A percentile compares a stretch with the other conserved stretches of the same genome.
Evolutionary conservation across 2,797 vertebrate genomes (phyloP).

Genomic region (Triplophysa yarkandensis): DNA sequence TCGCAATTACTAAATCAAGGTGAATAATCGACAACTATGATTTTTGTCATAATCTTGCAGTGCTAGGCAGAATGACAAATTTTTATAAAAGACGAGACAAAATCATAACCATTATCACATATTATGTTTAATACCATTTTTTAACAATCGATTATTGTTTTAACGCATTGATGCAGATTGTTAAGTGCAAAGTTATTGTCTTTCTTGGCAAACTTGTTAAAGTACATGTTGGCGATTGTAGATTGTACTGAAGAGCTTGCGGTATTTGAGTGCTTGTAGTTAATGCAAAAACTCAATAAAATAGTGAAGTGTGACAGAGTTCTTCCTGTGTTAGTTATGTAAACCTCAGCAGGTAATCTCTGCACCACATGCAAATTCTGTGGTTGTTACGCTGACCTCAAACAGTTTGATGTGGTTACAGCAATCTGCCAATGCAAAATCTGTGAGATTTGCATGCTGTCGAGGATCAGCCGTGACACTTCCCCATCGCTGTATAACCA

Average conservation of each 20-base stretch:
- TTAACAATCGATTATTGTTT: too few species aligned
- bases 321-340: conserved; percentile 8
- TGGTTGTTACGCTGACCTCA: conserved; percentile 34
- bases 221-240: background rate
- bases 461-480: conserved; percentile 23
- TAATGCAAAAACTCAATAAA: background rate
- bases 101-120: too few species aligned
- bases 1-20: too few species aligned
- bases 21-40: too few species aligned
- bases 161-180: too few species aligned
- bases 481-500: background rate
- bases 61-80: too few species aligned
- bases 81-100: too few species aligned
- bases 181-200: too few species aligned
- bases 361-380: conserved; percentile 38
- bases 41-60: too few species aligned
- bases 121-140: too few species aligned
- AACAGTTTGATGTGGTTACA: conserved; percentile 35
- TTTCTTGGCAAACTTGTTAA: too few species aligned
- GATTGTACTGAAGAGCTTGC: background rate
- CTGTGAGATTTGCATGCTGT: conserved; percentile 41
- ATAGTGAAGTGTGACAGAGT: background rate
- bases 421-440: conserved; percentile 19
- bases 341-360: conserved; percentile 29
- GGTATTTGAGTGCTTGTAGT: background rate